Percentiles rank a stretch among this genome's conserved stretches.
These are phyloP conservation scores for Pangasianodon hypophthalmus DNA, from an alignment of 2,113 vertebrate species.

Conservation along the genomic window DNA sequence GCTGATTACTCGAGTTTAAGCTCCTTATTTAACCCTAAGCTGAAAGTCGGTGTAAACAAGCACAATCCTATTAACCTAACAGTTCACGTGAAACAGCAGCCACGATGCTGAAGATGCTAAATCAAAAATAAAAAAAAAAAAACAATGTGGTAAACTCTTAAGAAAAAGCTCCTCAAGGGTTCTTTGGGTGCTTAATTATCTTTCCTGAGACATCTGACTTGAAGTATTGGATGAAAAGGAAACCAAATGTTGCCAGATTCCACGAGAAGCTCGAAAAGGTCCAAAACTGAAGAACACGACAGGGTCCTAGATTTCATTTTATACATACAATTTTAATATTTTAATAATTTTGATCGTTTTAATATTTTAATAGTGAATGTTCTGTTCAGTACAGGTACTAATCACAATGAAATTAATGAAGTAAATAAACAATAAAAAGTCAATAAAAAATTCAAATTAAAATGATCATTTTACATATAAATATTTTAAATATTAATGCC, in stretches of 20 bases:
- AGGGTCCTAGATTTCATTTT: background rate
- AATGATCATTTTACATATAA: no score
- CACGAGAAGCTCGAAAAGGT: background rate
- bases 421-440: background rate
- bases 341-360: background rate
- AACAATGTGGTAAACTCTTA: no score
- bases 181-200: background rate
- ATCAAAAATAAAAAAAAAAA: no score
- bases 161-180: background rate
- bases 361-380: background rate
- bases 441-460: background rate
- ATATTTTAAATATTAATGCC: no score
- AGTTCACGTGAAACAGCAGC: slow-evolving; percentile 56
- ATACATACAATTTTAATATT: background rate
- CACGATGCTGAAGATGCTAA: background rate
- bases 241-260: background rate
- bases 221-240: background rate
- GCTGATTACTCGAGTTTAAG: slow-evolving; percentile 63
- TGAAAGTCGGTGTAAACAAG: slow-evolving; percentile 66
- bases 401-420: background rate
- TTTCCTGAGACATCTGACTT: background rate
- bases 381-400: background rate
- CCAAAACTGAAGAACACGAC: background rate
- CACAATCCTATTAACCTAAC: slow-evolving; percentile 66
- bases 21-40: slow-evolving; percentile 63